Evolutionary conservation across 2,888 invertebrate genomes (phyloP).

Genomic region (Margaritifera margaritifera): DNA sequence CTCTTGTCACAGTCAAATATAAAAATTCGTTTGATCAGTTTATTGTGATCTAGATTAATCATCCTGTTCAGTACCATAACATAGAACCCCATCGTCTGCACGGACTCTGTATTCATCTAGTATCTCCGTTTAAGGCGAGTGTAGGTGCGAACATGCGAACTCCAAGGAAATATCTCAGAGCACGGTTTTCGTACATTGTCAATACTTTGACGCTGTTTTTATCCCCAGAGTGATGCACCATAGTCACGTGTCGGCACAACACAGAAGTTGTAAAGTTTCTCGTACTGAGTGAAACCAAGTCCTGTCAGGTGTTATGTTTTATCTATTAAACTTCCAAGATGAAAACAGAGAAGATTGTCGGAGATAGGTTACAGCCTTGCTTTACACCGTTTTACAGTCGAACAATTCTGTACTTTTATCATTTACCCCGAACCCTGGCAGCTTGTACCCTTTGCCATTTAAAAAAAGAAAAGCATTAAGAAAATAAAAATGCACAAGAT

Average conservation of each 20-base stretch:
- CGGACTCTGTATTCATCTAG: conserved; percentile 16
- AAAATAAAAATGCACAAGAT: too few species aligned
- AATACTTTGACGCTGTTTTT: conserved; percentile 5
- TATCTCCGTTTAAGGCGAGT: conserved; percentile 17
- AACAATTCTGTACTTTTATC: too few species aligned
- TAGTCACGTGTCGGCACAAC: conserved; percentile 9
- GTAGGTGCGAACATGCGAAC: conserved; percentile 18
- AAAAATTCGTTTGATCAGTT: too few species aligned
- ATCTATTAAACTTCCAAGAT: conserved; percentile 1
- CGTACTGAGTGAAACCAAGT: conserved; percentile 3
- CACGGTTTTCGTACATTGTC: not conserved
- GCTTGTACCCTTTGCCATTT: too few species aligned
- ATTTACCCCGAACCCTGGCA: too few species aligned
- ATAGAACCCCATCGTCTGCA: conserved; percentile 14
- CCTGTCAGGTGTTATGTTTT: conserved; percentile 9
- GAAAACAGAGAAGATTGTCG: too few species aligned
- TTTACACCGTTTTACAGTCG: too few species aligned
- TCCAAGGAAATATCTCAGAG: conserved; percentile 16
- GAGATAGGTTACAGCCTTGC: too few species aligned
- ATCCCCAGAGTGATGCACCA: conserved; percentile 15
- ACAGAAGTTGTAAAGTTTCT: conserved; percentile 15
- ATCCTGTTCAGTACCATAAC: conserved; percentile 19
- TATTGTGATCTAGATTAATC: too few species aligned
- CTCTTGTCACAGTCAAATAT: too few species aligned
- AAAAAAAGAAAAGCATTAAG: too few species aligned